Conservation (phyloP, 1,140 invertebrate species). For the Charaxes varanes region DNA sequence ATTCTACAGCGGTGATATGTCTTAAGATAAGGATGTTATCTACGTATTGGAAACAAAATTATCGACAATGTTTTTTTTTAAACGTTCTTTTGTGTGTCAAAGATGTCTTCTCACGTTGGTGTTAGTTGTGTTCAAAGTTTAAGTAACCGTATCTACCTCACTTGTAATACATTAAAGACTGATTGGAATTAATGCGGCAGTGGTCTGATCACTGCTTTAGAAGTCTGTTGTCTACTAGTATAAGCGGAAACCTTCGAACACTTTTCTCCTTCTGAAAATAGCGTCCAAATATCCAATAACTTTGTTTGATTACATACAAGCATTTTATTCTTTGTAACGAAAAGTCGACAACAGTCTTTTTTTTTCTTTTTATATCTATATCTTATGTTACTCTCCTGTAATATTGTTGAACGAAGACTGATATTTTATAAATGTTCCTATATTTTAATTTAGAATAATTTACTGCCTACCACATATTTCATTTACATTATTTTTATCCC, state of each 20-base stretch:
- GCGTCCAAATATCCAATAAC: conserved; percentile 31
- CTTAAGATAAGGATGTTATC: too few relatives aligned
- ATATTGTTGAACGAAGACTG: conserved; percentile 69
- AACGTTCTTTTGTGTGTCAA: conserved; percentile 1
- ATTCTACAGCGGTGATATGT: too few relatives aligned
- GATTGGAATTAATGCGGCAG: conserved; percentile 53
- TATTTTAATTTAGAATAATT: conserved; percentile 74
- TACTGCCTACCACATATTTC: conserved; percentile 58
- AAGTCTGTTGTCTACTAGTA: conserved; percentile 66
- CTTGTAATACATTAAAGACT: conserved; percentile 61
- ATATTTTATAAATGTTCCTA: conserved; percentile 73
- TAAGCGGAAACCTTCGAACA: conserved; percentile 31
- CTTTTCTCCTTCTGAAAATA: conserved; percentile 26
- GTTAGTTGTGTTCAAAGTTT: conserved; percentile 45
- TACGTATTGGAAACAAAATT: too few relatives aligned
- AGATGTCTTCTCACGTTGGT: conserved; percentile 23
- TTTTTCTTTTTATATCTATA: conserved; percentile 52
- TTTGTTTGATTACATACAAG: too few relatives aligned
- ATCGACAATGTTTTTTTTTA: too few relatives aligned
- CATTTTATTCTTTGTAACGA: conserved; percentile 18
- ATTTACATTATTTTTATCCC: conserved; percentile 61
- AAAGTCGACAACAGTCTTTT: conserved; percentile 19
- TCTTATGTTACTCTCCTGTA: conserved; percentile 65
- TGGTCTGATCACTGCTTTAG: conserved; percentile 63
- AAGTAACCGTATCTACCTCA: conserved; percentile 63